Evolutionary conservation across 2,113 vertebrate genomes (phyloP).

Genomic region (Leucopsar rothschildi): DNA sequence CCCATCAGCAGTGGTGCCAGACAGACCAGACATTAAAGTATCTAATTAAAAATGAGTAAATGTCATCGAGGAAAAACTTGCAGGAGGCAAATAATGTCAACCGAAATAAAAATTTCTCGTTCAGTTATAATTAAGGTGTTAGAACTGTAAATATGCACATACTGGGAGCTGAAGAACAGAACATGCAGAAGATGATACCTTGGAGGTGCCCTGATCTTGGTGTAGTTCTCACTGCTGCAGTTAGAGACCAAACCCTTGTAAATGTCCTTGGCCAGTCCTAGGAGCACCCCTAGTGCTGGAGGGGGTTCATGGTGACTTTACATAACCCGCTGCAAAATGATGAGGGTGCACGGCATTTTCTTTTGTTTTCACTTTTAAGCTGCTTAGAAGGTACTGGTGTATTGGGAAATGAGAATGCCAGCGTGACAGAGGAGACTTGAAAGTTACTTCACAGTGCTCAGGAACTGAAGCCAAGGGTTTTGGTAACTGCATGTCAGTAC

Average conservation of each 20-base stretch:
- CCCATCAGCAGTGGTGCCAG: background rate
- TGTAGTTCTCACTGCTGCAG: background rate
- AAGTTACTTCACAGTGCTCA: background rate
- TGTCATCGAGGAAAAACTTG: background rate
- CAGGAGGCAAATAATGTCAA: background rate
- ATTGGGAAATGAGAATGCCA: background rate
- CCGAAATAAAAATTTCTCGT: background rate
- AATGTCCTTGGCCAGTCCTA: background rate
- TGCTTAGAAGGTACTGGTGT: background rate
- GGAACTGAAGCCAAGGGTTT: background rate
- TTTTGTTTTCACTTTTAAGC: background rate
- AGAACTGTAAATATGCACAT: background rate
- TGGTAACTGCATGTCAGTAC: background rate
- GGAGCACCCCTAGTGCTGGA: background rate
- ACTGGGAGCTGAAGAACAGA: background rate
- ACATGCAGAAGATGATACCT: background rate
- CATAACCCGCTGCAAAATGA: background rate
- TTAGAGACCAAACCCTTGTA: background rate
- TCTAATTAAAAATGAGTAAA: conserved; percentile 3
- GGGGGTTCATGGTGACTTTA: background rate
- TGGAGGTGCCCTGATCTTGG: background rate
- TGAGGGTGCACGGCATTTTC: fast-evolving
- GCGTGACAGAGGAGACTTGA: fast-evolving
- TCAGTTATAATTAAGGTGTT: background rate
- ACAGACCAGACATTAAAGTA: background rate